Evolutionary conservation across 1,140 invertebrate species (phyloP).

Genomic region (Sinella curviseta): DNA sequence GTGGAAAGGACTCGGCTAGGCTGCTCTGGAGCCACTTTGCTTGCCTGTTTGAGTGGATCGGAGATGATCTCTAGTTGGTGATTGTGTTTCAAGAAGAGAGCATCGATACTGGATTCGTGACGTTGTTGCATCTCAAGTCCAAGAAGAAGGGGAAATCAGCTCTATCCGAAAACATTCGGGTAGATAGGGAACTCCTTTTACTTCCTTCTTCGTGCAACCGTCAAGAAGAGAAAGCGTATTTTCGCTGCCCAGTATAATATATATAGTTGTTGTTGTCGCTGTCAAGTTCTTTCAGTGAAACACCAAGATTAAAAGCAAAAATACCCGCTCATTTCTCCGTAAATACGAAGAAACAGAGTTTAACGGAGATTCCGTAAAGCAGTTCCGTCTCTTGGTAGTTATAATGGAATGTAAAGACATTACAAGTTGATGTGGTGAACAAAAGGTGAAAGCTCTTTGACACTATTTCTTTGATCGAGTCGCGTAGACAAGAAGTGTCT

Average conservation of each 20-base stretch:
- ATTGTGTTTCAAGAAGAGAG: conserved; percentile 15
- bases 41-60: conserved; percentile 2
- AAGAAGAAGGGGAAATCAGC: background rate
- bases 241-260: background rate
- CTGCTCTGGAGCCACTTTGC: background rate
- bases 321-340: no score
- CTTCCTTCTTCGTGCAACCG: background rate
- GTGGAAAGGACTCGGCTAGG: background rate
- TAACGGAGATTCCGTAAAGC: no score
- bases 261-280: background rate
- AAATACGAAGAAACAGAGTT: no score
- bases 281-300: background rate
- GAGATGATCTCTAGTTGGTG: background rate
- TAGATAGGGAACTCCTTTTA: conserved; percentile 10
- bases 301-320: background rate
- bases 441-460: no score
- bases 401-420: no score
- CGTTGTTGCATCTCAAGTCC: background rate
- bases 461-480: no score
- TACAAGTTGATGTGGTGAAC: no score
- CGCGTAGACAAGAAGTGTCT: no score
- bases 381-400: no score
- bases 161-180: conserved; percentile 16
- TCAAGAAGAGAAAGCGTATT: background rate
- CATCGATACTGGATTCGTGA: background rate